These are phyloP conservation scores for Apeira syringaria DNA, from an alignment of 2,888 invertebrate species.

Conservation along the genomic window DNA sequence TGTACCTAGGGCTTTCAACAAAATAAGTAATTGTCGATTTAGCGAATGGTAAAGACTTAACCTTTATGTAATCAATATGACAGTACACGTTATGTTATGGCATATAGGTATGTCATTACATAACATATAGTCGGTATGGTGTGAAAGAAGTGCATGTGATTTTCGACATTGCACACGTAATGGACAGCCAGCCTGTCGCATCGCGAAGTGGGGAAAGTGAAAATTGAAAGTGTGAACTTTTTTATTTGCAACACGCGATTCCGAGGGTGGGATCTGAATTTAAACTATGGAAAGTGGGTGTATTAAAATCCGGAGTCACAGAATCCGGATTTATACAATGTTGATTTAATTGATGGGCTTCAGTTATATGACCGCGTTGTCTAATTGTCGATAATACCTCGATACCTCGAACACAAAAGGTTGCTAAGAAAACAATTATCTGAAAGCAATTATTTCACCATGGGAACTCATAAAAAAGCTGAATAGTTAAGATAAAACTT, in stretches of 20 bases:
- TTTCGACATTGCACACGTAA: conserved; percentile 45
- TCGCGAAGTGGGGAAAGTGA: conserved; percentile 52
- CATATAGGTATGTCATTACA: neutral
- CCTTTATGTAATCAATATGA: neutral
- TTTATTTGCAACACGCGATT: conserved; percentile 47
- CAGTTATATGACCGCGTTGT: too few species aligned
- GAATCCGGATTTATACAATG: conserved; percentile 7
- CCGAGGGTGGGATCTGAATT: conserved; percentile 45
- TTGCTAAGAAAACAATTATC: too few species aligned
- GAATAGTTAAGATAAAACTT: too few species aligned
- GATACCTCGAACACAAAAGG: too few species aligned
- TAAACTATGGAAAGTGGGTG: conserved; percentile 35
- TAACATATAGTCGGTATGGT: neutral
- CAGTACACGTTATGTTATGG: neutral
- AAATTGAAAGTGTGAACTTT: conserved; percentile 56
- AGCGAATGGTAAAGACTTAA: too few species aligned
- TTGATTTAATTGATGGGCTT: neutral
- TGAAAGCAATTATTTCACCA: too few species aligned
- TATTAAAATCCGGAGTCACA: neutral
- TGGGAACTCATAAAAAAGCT: too few species aligned
- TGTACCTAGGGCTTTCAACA: too few species aligned
- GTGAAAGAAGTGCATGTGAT: conserved; percentile 9
- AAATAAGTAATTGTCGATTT: too few species aligned
- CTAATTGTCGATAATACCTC: too few species aligned
- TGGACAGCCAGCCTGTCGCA: conserved; percentile 38